A percentile compares a stretch with the other conserved stretches of the same genome.
Evolutionary conservation across 2,888 invertebrate genomes (phyloP).

Genomic region (Nymphalis c-album): DNA sequence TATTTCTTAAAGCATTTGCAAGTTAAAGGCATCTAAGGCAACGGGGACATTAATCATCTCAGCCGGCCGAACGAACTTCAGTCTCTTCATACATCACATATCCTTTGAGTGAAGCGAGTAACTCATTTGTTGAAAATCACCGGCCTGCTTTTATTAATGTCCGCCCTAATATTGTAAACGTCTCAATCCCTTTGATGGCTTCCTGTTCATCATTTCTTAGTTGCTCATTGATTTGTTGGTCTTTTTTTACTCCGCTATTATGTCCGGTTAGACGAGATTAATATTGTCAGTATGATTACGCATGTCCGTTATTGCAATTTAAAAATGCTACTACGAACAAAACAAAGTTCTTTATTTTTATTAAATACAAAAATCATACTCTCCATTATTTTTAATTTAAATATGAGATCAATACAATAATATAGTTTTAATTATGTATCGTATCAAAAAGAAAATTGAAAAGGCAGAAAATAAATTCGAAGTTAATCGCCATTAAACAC

Average conservation of each 20-base stretch:
- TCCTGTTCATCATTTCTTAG: conserved; percentile 64
- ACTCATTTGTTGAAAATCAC: conserved; percentile 68
- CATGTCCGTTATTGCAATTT: conserved; percentile 66
- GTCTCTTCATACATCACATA: conserved; percentile 62
- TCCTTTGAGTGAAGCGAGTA: conserved; percentile 62
- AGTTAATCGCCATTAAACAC: conserved; percentile 22
- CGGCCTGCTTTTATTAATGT: conserved; percentile 64
- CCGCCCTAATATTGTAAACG: conserved; percentile 67
- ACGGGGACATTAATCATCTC: conserved; percentile 68
- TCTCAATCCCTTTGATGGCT: conserved; percentile 73
- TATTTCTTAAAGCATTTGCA: conserved; percentile 48
- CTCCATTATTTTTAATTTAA: background rate
- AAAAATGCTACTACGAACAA: too few species aligned
- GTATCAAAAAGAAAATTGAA: conserved; percentile 10
- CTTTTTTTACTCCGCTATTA: conserved; percentile 50
- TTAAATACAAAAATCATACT: background rate
- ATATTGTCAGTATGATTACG: conserved; percentile 65
- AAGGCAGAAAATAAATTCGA: conserved; percentile 30
- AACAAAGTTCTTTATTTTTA: too few species aligned
- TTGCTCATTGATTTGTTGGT: conserved; percentile 53
- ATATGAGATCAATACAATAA: background rate
- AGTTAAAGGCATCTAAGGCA: conserved; percentile 49
- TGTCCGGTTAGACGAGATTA: conserved; percentile 70
- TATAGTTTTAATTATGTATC: background rate
- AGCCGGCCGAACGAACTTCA: conserved; percentile 49